Evolutionary conservation across 1,140 invertebrate species (phyloP).

Genomic region (Diploscapter pachys): DNA sequence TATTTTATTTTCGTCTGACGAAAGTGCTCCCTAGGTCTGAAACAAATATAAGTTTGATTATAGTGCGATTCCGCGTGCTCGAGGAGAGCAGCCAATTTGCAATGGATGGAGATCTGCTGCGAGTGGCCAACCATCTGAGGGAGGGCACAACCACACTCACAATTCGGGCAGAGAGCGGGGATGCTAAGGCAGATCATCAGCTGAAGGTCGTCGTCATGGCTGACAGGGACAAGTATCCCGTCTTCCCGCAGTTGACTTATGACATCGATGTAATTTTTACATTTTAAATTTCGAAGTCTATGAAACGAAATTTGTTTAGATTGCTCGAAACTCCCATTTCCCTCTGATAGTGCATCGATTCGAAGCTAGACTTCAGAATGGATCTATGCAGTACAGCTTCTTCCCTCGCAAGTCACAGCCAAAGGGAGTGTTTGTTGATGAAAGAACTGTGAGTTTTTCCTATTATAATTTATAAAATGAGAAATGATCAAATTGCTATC

Average conservation of each 20-base stretch:
- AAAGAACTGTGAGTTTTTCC: constrained; percentile 3
- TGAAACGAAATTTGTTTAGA: not conserved
- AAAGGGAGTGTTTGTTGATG: constrained; percentile 11
- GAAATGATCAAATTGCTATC: constrained; percentile 26
- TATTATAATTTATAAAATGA: constrained; percentile 25
- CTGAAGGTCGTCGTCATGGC: constrained; percentile 47
- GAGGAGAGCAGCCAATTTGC: constrained; percentile 36
- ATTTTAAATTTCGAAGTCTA: not conserved
- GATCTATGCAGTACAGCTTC: constrained; percentile 36
- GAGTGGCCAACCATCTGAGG: constrained; percentile 26
- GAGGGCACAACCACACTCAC: constrained; percentile 10
- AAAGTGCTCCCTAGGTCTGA: too few species aligned
- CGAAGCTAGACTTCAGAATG: constrained; percentile 19
- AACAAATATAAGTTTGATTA: not conserved
- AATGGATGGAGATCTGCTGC: constrained; percentile 42
- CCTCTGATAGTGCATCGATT: constrained; percentile 28
- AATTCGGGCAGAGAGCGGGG: constrained; percentile 29
- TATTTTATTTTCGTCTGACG: too few species aligned
- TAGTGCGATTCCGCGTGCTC: constrained; percentile 22
- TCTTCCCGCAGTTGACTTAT: constrained; percentile 51
- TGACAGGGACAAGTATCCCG: constrained; percentile 53
- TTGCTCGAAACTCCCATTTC: constrained; percentile 15
- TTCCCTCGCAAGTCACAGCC: constrained; percentile 17
- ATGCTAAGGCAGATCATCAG: constrained; percentile 29
- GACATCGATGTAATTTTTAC: constrained; percentile 41